phyloP scores from a whole-genome alignment of 2,888 invertebrate species.

The Agrochola litura region DNA sequence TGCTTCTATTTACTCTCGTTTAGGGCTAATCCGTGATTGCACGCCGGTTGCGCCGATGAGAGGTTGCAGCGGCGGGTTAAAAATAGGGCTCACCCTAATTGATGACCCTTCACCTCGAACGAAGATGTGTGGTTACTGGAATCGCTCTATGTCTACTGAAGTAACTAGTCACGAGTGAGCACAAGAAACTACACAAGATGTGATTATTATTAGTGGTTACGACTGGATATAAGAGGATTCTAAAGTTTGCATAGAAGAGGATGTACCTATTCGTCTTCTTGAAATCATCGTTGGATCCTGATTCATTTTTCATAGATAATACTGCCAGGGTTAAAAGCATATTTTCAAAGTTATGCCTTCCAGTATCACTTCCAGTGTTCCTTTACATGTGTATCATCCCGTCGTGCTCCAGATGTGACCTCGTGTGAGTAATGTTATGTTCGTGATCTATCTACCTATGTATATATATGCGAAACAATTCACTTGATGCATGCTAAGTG shows the following conservation, averaged over 20 bases:
- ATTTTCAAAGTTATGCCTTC: not conserved
- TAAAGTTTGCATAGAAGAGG: too few relatives aligned
- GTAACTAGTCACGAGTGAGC: too few relatives aligned
- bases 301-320: too few relatives aligned
- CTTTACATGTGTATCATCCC: not conserved
- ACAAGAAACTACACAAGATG: too few relatives aligned
- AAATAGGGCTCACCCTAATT: constrained; percentile 81
- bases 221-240: too few relatives aligned
- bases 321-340: too few relatives aligned
- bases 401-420: constrained; percentile 65
- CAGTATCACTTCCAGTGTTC: constrained; percentile 46
- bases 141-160: too few relatives aligned
- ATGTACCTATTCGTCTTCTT: too few relatives aligned
- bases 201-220: too few relatives aligned
- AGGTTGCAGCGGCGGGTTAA: constrained; percentile 74
- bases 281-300: too few relatives aligned
- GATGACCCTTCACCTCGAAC: constrained; percentile 75
- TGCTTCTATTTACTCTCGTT: constrained; percentile 71
- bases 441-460: constrained; percentile 44
- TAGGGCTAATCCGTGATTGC: constrained; percentile 73
- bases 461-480: not conserved
- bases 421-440: constrained; percentile 73
- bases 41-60: constrained; percentile 68
- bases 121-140: constrained; percentile 60
- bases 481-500: not conserved